Evolutionary conservation across 2,888 invertebrate genomes (phyloP), one percentile per base, ranked within the genome.

Genomic region (Nomada hirtipes): DNA sequence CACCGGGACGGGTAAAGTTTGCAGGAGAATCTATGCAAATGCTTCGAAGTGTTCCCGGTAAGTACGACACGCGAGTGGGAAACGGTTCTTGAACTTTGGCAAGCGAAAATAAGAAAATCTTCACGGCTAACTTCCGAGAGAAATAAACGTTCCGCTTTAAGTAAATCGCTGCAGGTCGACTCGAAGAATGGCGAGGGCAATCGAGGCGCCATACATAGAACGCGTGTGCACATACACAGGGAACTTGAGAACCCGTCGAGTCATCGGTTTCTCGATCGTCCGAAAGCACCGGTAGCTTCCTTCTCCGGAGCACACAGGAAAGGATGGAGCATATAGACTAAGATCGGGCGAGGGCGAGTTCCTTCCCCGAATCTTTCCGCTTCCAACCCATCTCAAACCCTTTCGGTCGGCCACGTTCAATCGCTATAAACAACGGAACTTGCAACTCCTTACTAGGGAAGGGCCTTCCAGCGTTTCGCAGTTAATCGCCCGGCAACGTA

Each of bases 381-480:
- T 75, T 55, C 80, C 61, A 65, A 64, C 59, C 64, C 55, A 61
- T 59, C 76, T n/a, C 44, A 11, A 36, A 29, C 69, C 50, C 44
- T 64, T 60, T 53, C 59, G 9, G 26, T 69, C 61, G 60, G 64
- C 69, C 75, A 70, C 70, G 75, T 82, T 67, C 81, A 81, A 81
- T 75, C 65, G 75, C 75, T 70, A 81, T 82, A 82, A 82, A 82
- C 81, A 80, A 80, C 53, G 75, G 60, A 80, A 82, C 82, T 68
- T 64, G 61, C 68, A 53, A 2, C 71, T 50, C n/a, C 44, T 9
- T 29, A 0, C 61, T n/a, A 4, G 20, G 18, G 59, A 26, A 20
- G 50, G 59, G 47, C 53, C 26, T 63, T 44, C 53, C 55, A 23
- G 18, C 70, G 59, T 50, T 36, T n/a, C 52, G 36, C 71, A 69